Percentiles rank a stretch among this genome's conserved stretches.
Conservation (phyloP, 1,140 invertebrate species). For the Leucophenga varia region DNA sequence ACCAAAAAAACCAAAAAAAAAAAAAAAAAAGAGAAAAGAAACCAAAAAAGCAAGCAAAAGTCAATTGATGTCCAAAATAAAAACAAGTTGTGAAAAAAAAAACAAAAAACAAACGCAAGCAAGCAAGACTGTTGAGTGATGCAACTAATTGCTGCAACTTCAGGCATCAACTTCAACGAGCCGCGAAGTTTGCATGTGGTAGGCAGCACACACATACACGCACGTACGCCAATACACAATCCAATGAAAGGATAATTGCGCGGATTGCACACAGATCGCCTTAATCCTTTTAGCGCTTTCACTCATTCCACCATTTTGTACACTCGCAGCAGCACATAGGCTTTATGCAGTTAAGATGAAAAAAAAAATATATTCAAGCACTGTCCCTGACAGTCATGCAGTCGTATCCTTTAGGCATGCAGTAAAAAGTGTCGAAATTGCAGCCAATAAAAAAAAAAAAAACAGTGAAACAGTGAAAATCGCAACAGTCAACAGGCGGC, state of each 20-base stretch:
- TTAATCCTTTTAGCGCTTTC: conserved; percentile 52
- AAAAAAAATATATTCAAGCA: too few relatives aligned
- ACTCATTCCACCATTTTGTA: too few relatives aligned
- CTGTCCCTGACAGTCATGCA: too few relatives aligned
- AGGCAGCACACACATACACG: conserved; percentile 1
- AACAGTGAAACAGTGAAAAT: too few relatives aligned
- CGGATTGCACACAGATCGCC: conserved; percentile 52
- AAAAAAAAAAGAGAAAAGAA: neutral
- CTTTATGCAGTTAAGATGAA: too few relatives aligned
- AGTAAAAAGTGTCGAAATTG: conserved; percentile 2
- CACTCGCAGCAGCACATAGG: too few relatives aligned
- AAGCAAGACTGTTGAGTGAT: conserved; percentile 41
- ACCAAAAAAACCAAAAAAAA: neutral
- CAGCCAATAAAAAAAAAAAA: too few relatives aligned
- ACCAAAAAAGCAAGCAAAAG: conserved; percentile 2
- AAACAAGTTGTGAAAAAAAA: conserved; percentile 33
- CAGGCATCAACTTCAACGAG: conserved; percentile 15
- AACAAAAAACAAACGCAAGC: conserved; percentile 2
- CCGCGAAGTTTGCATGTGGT: neutral
- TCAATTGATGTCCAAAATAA: conserved; percentile 27
- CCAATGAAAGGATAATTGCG: conserved; percentile 51
- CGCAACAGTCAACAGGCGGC: too few relatives aligned
- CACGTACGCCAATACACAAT: conserved; percentile 15
- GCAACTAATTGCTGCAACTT: conserved; percentile 42
- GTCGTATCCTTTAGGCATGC: too few relatives aligned